phyloP scores from a whole-genome alignment of 2,888 invertebrate genomes.

The Drosophila tripunctata region DNA sequence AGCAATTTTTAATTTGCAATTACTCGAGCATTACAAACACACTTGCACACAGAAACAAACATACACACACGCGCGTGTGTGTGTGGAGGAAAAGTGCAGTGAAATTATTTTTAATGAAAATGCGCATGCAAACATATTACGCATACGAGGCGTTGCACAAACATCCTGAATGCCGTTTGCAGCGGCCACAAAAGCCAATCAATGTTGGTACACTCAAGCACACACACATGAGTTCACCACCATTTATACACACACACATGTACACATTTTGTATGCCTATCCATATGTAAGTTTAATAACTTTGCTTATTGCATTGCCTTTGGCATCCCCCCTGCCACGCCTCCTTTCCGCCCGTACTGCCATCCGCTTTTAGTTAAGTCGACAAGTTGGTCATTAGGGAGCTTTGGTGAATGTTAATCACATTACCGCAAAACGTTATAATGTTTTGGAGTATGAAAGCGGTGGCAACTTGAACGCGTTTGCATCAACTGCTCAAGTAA shows the following conservation, averaged over 20 bases:
- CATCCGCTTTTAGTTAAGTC: conserved; percentile 32
- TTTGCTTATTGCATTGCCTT: conserved; percentile 58
- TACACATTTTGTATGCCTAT: conserved; percentile 8
- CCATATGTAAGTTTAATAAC: conserved; percentile 71
- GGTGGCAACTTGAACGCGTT: conserved; percentile 30
- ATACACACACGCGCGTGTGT: not conserved
- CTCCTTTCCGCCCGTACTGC: not conserved
- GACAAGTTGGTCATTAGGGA: conserved; percentile 66
- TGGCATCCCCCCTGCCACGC: not conserved
- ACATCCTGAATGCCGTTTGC: conserved; percentile 34
- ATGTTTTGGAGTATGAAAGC: conserved; percentile 54
- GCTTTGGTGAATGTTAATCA: conserved; percentile 71
- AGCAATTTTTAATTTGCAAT: conserved; percentile 80
- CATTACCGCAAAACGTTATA: conserved; percentile 78
- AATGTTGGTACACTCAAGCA: conserved; percentile 18
- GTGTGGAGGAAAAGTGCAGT: conserved; percentile 13
- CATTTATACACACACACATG: not conserved
- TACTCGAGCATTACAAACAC: conserved; percentile 59
- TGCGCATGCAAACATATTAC: conserved; percentile 68
- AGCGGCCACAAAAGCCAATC: conserved; percentile 50
- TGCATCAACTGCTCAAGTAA: conserved; percentile 54
- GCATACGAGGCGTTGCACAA: conserved; percentile 65
- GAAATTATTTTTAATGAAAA: conserved; percentile 73
- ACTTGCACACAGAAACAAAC: not conserved
- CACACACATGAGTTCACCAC: conserved; percentile 2